Conservation (phyloP, 1,140 invertebrate species). For the Caenorhabditis latens region DNA sequence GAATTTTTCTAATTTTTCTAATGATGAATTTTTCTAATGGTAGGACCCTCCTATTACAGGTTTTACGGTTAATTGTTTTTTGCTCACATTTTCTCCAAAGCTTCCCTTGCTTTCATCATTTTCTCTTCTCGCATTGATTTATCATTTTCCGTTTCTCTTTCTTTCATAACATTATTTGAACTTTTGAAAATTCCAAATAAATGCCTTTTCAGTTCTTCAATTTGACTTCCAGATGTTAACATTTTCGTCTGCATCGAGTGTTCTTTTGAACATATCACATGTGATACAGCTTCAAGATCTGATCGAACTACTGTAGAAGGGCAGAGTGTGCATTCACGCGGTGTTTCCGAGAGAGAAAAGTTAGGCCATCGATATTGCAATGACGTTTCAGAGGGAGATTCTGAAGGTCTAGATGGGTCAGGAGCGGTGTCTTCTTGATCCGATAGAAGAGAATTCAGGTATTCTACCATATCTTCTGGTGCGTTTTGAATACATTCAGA, state of each 20-base stretch:
- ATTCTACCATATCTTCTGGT: constrained; percentile 9
- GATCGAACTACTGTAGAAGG: constrained; percentile 20
- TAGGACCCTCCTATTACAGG: too few relatives aligned
- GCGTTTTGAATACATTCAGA: not conserved
- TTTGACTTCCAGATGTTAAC: constrained; percentile 16
- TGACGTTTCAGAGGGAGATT: not conserved
- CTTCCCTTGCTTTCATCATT: not conserved
- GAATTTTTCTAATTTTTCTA: too few relatives aligned
- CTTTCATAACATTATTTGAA: not conserved
- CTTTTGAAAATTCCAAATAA: not conserved
- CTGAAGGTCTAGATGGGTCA: not conserved
- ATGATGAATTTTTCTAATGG: too few relatives aligned
- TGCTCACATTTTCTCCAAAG: constrained; percentile 4
- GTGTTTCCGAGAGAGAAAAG: not conserved
- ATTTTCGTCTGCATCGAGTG: constrained; percentile 10
- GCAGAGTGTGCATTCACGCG: not conserved
- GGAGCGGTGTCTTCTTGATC: not conserved
- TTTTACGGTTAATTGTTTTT: too few relatives aligned
- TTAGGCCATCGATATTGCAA: not conserved
- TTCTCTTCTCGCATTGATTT: not conserved
- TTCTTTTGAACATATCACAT: constrained; percentile 22
- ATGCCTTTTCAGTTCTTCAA: constrained; percentile 16
- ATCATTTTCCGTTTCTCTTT: not conserved
- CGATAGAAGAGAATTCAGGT: not conserved
- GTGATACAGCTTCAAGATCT: not conserved